Evolutionary conservation across 2,113 vertebrate species (phyloP).

Genomic region (Thryonomys swinderianus): DNA sequence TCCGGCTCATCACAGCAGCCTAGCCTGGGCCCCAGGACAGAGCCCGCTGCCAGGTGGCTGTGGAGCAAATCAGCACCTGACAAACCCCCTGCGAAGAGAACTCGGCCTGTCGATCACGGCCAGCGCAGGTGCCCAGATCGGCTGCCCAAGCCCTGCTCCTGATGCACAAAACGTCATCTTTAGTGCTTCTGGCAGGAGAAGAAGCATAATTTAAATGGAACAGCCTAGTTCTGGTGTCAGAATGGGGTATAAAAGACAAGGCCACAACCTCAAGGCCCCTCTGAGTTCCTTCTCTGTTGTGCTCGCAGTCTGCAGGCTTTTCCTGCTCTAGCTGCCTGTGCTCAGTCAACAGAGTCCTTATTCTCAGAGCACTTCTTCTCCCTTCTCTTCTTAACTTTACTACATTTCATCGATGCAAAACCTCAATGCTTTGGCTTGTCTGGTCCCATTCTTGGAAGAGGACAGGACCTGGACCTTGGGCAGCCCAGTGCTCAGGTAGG

Average conservation of each 20-base stretch:
- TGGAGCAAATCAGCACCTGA: not conserved
- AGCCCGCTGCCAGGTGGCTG: not conserved
- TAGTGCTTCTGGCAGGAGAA: not conserved
- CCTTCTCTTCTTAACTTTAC: not conserved
- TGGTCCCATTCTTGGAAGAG: not conserved
- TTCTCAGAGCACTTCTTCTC: not conserved
- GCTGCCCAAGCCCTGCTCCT: not conserved
- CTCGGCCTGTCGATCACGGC: not conserved
- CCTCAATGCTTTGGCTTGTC: not conserved
- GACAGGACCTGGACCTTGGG: not conserved
- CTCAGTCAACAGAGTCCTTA: not conserved
- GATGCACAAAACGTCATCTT: not conserved
- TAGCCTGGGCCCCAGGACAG: not conserved
- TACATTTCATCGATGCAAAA: not conserved
- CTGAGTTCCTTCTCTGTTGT: no score
- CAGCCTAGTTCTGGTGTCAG: not conserved
- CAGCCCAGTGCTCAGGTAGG: not conserved
- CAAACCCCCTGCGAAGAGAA: not conserved
- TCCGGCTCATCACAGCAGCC: not conserved
- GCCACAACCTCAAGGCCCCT: not conserved
- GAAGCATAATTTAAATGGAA: not conserved
- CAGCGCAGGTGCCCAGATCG: rapidly evolving
- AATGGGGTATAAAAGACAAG: not conserved
- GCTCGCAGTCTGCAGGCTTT: not conserved
- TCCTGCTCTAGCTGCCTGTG: not conserved